Base-by-base conservation (phyloP, 1,140 invertebrate genomes). In the Asobara japonica region DNA sequence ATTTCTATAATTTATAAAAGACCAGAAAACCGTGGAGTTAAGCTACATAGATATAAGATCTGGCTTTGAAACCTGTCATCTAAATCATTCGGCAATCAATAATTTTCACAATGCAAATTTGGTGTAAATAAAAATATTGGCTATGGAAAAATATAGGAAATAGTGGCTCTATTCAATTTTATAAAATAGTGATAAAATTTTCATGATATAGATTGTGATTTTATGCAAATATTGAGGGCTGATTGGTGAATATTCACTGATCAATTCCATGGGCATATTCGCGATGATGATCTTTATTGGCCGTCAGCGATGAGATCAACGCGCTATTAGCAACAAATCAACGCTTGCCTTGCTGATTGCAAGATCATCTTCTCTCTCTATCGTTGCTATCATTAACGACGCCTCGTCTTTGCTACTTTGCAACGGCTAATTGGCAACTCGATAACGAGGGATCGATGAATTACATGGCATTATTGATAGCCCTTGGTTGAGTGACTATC, bases 271-370 rank as follows among this genome's bases (percentile, higher is more conserved):
- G 56, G 13, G 51, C 5, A 56, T 56, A 56, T 56, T 56, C 41
- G 22, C 51, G 51, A 13, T 25, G 22, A 56, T 27, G 20, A 62
- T 1, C 13, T 7, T 62, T 29, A 16, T 25, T 16, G 13, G 27
- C 41, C 62, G 22, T 65, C 31, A 41, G 16, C 20, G 62, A 65
- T 69, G 45, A 31, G 65, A 79, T 77, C 72, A 76, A 71, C 56
- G n/a, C 36, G 73, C 71, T 69, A 77, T 80, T 81, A 78, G 79
- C 74, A 74, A 74, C 69, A 65, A 79, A 78, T 78, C 77, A 80
- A 78, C 75, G 48, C 74, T 72, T 13, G 33, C 11, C 41, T 48
- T 74, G 65, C 76, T 79, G 74, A 79, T 80, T 79, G 61, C 75
- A 73, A 20, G 64, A 68, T 45, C 30, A 36, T 22, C 13, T 65